Evolutionary conservation across 2,888 invertebrate genomes (phyloP).

Genomic region (Drosophila rellima): DNA sequence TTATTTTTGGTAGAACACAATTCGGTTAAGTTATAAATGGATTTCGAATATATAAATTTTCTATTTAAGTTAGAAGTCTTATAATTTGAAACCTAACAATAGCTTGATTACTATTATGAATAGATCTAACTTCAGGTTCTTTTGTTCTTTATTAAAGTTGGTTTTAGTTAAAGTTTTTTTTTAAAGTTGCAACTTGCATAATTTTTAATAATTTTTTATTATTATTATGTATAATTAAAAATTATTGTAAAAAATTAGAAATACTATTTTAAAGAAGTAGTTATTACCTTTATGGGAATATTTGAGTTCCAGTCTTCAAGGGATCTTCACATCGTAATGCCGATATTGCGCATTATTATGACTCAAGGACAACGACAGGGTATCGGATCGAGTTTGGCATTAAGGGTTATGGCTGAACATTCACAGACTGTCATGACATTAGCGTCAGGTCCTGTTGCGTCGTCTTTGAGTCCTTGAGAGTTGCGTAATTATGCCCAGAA

Average conservation of each 20-base stretch:
- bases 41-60: no score
- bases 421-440: slow-evolving; percentile 37
- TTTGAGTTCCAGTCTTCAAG: neutral
- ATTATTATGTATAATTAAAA: no score
- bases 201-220: no score
- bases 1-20: neutral
- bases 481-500: slow-evolving; percentile 54
- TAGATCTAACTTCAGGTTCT: no score
- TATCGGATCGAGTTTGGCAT: slow-evolving; percentile 26
- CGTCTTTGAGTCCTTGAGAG: slow-evolving; percentile 57
- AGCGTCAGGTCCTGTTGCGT: slow-evolving; percentile 60
- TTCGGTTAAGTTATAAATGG: no score
- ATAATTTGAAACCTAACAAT: no score
- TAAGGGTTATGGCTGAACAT: slow-evolving; percentile 62
- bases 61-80: no score
- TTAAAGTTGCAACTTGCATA: no score
- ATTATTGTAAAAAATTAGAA: no score
- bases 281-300: neutral
- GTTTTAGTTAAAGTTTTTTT: no score
- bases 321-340: slow-evolving; percentile 1
- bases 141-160: no score
- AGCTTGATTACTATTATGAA: no score
- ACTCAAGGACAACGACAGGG: slow-evolving; percentile 38
- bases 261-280: neutral
- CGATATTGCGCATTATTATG: neutral